A percentile compares a stretch with the other conserved stretches of the same genome.
Evolutionary conservation across 2,888 invertebrate genomes (phyloP).

Genomic region (Aleiodes testaceus): DNA sequence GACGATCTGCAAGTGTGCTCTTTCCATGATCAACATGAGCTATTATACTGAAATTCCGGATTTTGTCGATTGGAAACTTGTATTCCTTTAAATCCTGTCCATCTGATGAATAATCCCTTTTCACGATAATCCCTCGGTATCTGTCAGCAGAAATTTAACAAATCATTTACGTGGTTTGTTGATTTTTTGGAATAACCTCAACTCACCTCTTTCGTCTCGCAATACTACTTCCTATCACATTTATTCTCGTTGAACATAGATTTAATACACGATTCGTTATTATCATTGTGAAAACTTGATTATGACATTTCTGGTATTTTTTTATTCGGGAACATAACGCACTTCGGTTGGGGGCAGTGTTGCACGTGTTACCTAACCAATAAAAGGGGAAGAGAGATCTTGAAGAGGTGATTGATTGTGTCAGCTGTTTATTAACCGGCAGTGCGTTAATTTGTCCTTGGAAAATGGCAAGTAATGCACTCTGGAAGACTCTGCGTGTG

Average conservation of each 20-base stretch:
- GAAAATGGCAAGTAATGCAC: slow-evolving; percentile 6
- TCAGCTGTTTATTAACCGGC: slow-evolving; percentile 27
- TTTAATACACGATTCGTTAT: slow-evolving; percentile 36
- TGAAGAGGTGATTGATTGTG: background rate
- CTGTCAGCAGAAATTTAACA: too few relatives aligned
- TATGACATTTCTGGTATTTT: background rate
- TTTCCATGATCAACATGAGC: slow-evolving; percentile 99
- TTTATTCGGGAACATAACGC: background rate
- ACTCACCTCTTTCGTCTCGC: slow-evolving; percentile 24
- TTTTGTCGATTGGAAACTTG: slow-evolving; percentile 75
- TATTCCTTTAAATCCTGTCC: slow-evolving; percentile 54
- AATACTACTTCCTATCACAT: background rate
- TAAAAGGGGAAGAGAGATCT: background rate
- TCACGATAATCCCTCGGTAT: background rate
- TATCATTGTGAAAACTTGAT: slow-evolving; percentile 38
- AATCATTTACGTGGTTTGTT: too few relatives aligned
- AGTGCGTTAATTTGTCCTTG: background rate
- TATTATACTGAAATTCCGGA: slow-evolving; percentile 96
- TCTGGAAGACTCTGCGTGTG: slow-evolving; percentile 3
- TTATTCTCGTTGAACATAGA: slow-evolving; percentile 37
- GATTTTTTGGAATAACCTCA: slow-evolving; percentile 1
- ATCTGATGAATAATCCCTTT: slow-evolving; percentile 44
- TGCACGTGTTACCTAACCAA: slow-evolving; percentile 17
- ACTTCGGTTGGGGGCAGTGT: slow-evolving; percentile 3
- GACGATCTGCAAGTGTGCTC: slow-evolving; percentile 95